Base-by-base conservation (phyloP, 2,113 vertebrate species). In the Redunca redunca region DNA sequence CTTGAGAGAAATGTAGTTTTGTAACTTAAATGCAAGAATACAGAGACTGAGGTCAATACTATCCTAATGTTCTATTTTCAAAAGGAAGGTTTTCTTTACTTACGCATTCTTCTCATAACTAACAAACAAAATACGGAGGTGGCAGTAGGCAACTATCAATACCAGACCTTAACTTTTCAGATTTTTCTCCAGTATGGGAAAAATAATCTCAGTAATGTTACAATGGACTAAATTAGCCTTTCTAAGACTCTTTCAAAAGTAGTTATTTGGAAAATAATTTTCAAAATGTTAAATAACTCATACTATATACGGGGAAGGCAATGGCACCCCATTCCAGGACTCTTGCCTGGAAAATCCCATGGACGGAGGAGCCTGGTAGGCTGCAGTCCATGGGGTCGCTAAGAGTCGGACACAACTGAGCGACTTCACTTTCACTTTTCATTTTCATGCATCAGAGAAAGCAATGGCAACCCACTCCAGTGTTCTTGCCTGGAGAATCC, bases 201-300 rank as follows among this genome's bases (percentile, higher is more conserved):
- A 95, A 81, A 91, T 36, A 43, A 91, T 23, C 71, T 94, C 36
- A 83, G 33, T 36, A 81, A 88, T 36, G 48, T 17, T 50, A 94
- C 46, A 88, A 87, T 48, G 23, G 58, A 58, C 6, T 62, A 95
- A 48, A 60, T 30, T 40, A 96, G 52, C 74, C 6, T 74, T 95
- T 40, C 46, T 9, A 91, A 92, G 48, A 80, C 50, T 93, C 40
- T 93, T 93, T 55, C 62, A 90, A 80, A 95, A 48, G 55, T 9
- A 57, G 60, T 30, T 74, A 91, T 67, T 96, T n/a, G 88, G 28
- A 96, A 96, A 88, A 83, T 92, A 92, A 88, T 71, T 89, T 97
- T 88, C 36, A 80, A 89, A 97, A 55, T 40, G 43, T 86, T 67
- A 80, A 96, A 62, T 88, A 43, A 85, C 30, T 96, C n/a, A 90